Base-by-base conservation (phyloP, 2,888 invertebrate species). In the Embidobia sp. region DNA sequence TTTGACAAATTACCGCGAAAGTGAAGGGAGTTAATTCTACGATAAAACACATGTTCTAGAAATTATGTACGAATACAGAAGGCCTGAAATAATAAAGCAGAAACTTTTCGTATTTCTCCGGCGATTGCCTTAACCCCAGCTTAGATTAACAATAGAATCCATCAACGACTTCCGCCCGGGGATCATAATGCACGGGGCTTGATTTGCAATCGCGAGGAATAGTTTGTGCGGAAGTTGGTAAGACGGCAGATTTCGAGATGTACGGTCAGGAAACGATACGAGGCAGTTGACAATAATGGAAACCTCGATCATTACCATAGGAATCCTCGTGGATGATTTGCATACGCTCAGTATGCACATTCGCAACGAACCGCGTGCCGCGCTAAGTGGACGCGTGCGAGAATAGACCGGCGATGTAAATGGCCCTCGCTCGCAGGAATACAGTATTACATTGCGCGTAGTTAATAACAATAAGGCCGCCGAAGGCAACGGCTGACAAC, bases 351-450 rank as follows among this genome's bases (percentile, higher is more conserved):
- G 79, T 77, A 79, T 79, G 77, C 77, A 79, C 79, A 75, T 77
- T 77, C 66, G 77, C 67, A 72, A 70, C 72, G 77, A 75, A 49
- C 79, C 80, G 80, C 80, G 81, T 82, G 82, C 79, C 80, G 75
- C 76, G 79, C 77, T 78, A 79, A 81, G 80, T 81, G 81, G 80
- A 79, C 81, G 80, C 81, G 82, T 82, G 82, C 73, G 61, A 70
- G 74, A 70, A 79, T 77, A 77, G 70, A 67, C 64, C 51, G 66
- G 27, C 53, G 46, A 69, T 73, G 70, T 73, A 79, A 70, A 66
- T 66, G 66, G 66, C 51, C 64, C 59, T 44, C 16, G 59, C 49
- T 67, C 53, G 40, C 37, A 49, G 42, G 77, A 79, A 77, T 77
- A 77, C 72, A 26, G 49, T 67, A 64, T 77, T 70, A 74, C 49